phyloP scores from a whole-genome alignment of 1,140 invertebrate genomes.

The Drosophila takahashii region DNA sequence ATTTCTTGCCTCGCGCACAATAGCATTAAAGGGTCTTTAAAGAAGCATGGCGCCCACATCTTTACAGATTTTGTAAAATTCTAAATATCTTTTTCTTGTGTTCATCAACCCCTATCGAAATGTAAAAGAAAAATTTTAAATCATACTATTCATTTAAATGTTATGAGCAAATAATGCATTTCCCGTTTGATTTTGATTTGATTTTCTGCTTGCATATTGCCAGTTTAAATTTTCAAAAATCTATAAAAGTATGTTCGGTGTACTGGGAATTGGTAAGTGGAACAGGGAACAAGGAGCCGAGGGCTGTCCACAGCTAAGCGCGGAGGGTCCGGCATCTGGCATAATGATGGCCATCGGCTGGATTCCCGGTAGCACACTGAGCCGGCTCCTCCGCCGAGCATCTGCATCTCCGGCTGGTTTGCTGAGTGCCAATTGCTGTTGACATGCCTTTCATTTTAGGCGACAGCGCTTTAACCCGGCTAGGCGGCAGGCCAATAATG shows the following conservation, averaged over 20 bases:
- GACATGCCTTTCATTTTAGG: slow-evolving; percentile 48
- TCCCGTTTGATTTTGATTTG: no score
- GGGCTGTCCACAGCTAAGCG: slow-evolving; percentile 13
- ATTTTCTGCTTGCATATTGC: no score
- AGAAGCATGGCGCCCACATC: no score
- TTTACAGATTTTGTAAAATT: no score
- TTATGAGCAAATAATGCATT: no score
- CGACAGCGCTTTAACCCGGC: slow-evolving; percentile 85
- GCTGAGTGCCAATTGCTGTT: slow-evolving; percentile 50
- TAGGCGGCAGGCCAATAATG: slow-evolving; percentile 87
- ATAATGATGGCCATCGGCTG: slow-evolving; percentile 84
- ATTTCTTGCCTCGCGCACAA: no score
- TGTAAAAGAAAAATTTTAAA: no score
- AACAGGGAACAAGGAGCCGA: background rate
- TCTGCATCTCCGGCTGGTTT: slow-evolving; percentile 6
- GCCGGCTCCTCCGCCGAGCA: slow-evolving; percentile 2
- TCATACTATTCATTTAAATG: no score
- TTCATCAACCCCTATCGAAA: no score
- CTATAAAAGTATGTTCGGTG: background rate
- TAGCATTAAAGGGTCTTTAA: no score
- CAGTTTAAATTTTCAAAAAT: background rate
- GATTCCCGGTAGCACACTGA: slow-evolving; percentile 64
- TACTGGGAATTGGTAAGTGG: background rate
- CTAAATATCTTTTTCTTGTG: no score
- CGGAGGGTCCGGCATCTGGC: slow-evolving; percentile 64